Conservation (phyloP, 2,797 vertebrate species). For the Lindbergichthys nudifrons region DNA sequence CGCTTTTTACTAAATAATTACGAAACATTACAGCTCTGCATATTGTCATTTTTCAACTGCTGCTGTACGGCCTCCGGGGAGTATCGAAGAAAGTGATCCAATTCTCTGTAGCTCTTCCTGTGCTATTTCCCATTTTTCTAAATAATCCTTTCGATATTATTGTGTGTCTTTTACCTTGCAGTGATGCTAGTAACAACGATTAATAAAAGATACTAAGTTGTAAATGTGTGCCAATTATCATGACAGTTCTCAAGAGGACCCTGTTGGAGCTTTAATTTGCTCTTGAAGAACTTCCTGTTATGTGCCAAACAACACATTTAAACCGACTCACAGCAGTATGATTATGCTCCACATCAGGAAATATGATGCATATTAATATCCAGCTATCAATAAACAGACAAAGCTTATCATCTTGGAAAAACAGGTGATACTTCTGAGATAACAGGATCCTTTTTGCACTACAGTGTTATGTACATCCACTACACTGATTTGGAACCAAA, state of each 20-base stretch:
- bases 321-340: neutral
- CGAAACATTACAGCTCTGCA: too few species aligned
- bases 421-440: conserved; percentile 35
- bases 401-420: neutral
- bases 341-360: neutral
- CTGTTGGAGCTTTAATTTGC: neutral
- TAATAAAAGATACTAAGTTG: too few species aligned
- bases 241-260: too few species aligned
- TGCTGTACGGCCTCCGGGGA: too few species aligned
- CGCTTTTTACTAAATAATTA: too few species aligned
- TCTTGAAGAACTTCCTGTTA: neutral
- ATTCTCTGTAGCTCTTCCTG: neutral
- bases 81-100: neutral
- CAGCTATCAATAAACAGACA: conserved; percentile 8
- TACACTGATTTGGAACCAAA: conserved; percentile 15
- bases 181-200: too few species aligned
- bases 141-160: too few species aligned
- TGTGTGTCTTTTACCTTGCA: too few species aligned
- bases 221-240: too few species aligned
- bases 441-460: conserved; percentile 14
- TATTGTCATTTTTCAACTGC: too few species aligned
- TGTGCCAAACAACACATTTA: neutral
- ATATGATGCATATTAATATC: neutral
- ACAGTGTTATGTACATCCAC: conserved; percentile 36
- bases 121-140: neutral